Evolutionary conservation across 23 tunicate species (phyloP).

Genomic region (Phallusia fumigata): DNA sequence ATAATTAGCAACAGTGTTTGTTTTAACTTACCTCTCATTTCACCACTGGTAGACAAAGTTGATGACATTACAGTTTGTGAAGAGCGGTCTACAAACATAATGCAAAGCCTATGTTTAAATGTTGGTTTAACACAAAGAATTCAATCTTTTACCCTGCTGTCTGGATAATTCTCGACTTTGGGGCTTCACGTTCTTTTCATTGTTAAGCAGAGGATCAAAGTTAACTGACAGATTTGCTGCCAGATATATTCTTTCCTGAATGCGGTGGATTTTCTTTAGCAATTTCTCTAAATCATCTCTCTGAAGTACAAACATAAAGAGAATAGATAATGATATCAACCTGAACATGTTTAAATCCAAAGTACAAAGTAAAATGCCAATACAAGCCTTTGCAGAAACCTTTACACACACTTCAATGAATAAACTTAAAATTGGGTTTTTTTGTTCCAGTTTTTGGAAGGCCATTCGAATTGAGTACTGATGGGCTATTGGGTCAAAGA

Average conservation of each 20-base stretch:
- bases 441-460: too few relatives aligned
- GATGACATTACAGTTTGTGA: neutral
- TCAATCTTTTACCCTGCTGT: neutral
- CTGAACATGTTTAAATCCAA: too few relatives aligned
- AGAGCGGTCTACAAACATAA: slow-evolving; percentile 8
- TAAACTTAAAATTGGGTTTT: too few relatives aligned
- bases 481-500: too few relatives aligned
- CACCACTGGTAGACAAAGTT: neutral
- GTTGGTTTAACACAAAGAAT: neutral
- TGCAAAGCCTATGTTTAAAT: neutral
- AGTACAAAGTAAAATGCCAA: too few relatives aligned
- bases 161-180: neutral
- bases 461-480: too few relatives aligned
- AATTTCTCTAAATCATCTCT: slow-evolving; percentile 79
- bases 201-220: slow-evolving; percentile 9
- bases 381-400: too few relatives aligned
- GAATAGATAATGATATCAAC: too few relatives aligned
- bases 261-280: slow-evolving; percentile 43
- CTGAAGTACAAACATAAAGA: slow-evolving; percentile 8
- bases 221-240: slow-evolving; percentile 75
- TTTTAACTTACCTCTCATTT: slow-evolving; percentile 9
- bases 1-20: neutral
- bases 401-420: too few relatives aligned
- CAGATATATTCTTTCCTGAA: slow-evolving; percentile 57
- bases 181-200: neutral